Evolutionary conservation across 2,888 invertebrate genomes (phyloP), one percentile per base, ranked within the genome.

Genomic region (Erebia epiphron): DNA sequence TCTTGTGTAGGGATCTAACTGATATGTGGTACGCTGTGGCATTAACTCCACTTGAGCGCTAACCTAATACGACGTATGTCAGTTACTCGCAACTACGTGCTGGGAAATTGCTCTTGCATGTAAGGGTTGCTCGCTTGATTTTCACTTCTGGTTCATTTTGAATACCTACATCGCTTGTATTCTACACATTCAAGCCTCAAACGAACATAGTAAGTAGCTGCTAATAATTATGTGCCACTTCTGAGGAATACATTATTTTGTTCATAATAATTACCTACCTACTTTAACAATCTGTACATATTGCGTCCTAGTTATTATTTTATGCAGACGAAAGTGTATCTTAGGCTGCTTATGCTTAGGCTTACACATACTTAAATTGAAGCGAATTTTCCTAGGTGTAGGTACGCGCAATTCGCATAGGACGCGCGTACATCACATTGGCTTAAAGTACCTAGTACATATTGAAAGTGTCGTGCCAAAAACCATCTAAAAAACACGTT

Each of bases 11-110:
- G 7, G 7, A 58, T 18, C 16, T 26, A 57, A 49, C 62, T 50
- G 56, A 18, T 50, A 50, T 11, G 14, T 9, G 11, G 35, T 74
- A 73, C 52, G 68, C 77, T 78, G 71, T 79, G 80, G 74, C 76
- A 76, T 16, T 75, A 77, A 58, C 71, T 73, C 71, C 78, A 76
- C 78, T 78, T 77, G 78, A 76, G 71, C 81, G 82, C 85, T 85
- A 85, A 86, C 86, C 84, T 83, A 87, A 87, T 85, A 80, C 79
- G 82, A 76, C 82, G 82, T 80, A 81, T 81, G 86, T 83, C 86
- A 86, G 84, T 82, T 81, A 80, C 79, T 73, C 73, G 71, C 69
- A 76, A 77, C 76, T 83, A 85, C 86, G 87, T 84, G 85, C 77
- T 77, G 80, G 79, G 80, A 82, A 82, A 80, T 77, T 80, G 75